phyloP scores from a whole-genome alignment of 2,888 invertebrate genomes.

The Didymodactylos carnosus region DNA sequence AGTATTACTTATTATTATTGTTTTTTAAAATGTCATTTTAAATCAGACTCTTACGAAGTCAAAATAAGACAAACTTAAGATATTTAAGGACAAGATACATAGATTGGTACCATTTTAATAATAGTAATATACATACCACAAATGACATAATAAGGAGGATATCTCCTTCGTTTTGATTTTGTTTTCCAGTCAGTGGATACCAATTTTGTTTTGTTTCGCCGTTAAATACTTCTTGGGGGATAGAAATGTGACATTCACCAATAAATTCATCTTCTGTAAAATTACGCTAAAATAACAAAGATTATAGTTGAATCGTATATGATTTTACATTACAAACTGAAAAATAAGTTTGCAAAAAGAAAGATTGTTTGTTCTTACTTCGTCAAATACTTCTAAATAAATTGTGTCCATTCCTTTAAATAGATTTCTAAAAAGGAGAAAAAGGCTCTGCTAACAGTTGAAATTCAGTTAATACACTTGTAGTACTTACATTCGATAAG shows the following conservation, averaged over 20 bases:
- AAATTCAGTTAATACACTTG: conserved; percentile 8
- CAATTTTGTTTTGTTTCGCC: background rate
- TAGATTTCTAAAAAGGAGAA: conserved; percentile 44
- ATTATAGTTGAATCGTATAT: too few relatives aligned
- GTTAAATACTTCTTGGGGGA: background rate
- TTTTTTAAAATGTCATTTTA: too few relatives aligned
- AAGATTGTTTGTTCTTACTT: conserved; percentile 36
- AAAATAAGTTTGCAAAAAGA: background rate
- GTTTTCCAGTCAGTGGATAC: background rate
- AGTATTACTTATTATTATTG: too few relatives aligned
- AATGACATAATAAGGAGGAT: background rate
- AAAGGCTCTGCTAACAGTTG: background rate
- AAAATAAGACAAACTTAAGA: too few relatives aligned
- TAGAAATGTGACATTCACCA: background rate
- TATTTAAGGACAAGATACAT: too few relatives aligned
- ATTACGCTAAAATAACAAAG: background rate
- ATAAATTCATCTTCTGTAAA: background rate
- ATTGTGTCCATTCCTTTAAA: conserved; percentile 70
- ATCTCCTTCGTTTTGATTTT: background rate
- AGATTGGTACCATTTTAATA: too few relatives aligned
- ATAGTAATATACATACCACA: background rate
- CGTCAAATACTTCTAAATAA: conserved; percentile 83
- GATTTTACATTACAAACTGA: too few relatives aligned
- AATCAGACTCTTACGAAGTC: too few relatives aligned
- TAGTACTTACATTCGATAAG: conserved; percentile 80